Evolutionary conservation across 2,888 invertebrate species (phyloP).

Genomic region (Rotaria macrura): DNA sequence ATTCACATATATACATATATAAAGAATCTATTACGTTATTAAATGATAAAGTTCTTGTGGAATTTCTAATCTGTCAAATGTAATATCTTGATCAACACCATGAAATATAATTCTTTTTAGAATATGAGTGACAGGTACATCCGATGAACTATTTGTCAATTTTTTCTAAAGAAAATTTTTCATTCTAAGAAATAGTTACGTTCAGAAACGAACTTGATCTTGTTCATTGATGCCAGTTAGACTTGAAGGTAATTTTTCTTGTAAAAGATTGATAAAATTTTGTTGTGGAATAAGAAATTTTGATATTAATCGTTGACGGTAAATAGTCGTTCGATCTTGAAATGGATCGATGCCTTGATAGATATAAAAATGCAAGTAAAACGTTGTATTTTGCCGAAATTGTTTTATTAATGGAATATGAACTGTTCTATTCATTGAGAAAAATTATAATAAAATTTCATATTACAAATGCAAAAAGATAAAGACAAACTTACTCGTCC

Average conservation of each 20-base stretch:
- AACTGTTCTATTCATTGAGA: not conserved
- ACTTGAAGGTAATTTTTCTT: not conserved
- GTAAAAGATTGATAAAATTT: conserved; percentile 5
- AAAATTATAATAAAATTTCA: too few relatives aligned
- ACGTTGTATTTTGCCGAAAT: conserved; percentile 10
- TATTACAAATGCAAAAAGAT: too few relatives aligned
- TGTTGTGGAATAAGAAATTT: conserved; percentile 12
- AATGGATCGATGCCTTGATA: not conserved
- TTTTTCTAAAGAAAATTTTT: conserved; percentile 19
- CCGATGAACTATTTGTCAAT: not conserved
- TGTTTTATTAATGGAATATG: not conserved
- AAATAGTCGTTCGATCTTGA: not conserved
- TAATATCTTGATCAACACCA: conserved; percentile 20
- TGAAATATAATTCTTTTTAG: conserved; percentile 15
- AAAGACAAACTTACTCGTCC: not conserved
- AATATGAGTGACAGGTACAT: conserved; percentile 29
- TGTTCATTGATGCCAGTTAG: not conserved
- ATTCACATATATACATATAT: too few relatives aligned
- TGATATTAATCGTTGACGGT: not conserved
- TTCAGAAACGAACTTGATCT: not conserved
- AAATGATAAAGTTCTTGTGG: conserved; percentile 24
- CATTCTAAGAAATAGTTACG: not conserved
- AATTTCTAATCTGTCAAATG: conserved; percentile 22
- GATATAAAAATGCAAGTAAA: not conserved
- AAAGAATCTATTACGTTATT: not conserved